Base-by-base conservation (phyloP, 1,140 invertebrate species). In the Camponotus pennsylvanicus region DNA sequence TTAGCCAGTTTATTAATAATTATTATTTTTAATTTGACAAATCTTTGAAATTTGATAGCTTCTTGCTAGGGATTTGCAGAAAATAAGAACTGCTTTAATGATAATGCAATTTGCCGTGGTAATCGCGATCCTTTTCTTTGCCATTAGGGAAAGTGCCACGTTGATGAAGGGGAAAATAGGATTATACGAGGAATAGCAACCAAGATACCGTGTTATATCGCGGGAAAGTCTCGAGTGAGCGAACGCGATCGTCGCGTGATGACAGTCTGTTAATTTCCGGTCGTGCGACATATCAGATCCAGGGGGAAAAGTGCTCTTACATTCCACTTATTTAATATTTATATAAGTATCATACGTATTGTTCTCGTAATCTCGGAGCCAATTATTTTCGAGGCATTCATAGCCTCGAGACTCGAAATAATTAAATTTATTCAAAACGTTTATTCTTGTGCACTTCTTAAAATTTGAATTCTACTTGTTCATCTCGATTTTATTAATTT, bases 141-240 rank as follows among this genome's bases (percentile, higher is more conserved):
- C 64, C 45, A 80, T 70, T 80, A 80, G 15, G 18, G 64, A 21
- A 71, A 82, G 67, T 59, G 52, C 3, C 37, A 40, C 27, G 40
- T 34, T 61, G 79, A 61, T 73, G 40, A 82, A 82, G 69, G 18
- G 15, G 67, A 82, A 82, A 82, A 82, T 82, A 18, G 27, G 49
- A 82, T 82, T 82, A 52, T 52, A 82, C 67, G 67, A 34, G 40
- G 55, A 73, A 73, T 73, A 82, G 52, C 57, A 55, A 42, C 27
- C 37, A 52, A 18, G 55, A 61, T 82, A 73, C 4, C 34, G 15
- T 40, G 67, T 21, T 27, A 55, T 49, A 52, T 73, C 37, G 37
- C 18, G 18, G 55, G 37, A 82, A 73, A 71, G 64, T 40, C 77
- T 80, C n/a, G 64, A 80, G 34, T 8, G 64, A 80, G 64, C 64